phyloP scores from a whole-genome alignment of 2,888 invertebrate genomes.

The Phortica magna region DNA sequence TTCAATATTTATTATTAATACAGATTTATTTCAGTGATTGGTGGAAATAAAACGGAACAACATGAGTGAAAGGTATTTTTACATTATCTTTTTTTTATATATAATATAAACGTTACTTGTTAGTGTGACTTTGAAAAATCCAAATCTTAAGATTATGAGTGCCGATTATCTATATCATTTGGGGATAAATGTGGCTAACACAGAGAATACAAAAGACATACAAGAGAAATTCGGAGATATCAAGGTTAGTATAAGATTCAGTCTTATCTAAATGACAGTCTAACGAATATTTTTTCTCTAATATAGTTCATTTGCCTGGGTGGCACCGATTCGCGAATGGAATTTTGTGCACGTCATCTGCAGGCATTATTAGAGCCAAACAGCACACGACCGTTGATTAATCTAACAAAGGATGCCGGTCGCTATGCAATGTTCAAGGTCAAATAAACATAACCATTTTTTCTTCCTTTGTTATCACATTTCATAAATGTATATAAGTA shows the following conservation, averaged over 20 bases:
- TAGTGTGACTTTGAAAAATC: slow-evolving; percentile 52
- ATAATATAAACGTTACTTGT: slow-evolving; percentile 6
- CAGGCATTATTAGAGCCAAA: slow-evolving; percentile 89
- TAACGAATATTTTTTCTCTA: not conserved
- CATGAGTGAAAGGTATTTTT: not conserved
- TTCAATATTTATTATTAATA: no score
- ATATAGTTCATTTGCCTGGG: slow-evolving; percentile 95
- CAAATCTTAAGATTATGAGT: slow-evolving; percentile 51
- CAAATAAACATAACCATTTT: not conserved
- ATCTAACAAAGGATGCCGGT: slow-evolving; percentile 91
- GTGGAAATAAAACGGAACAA: not conserved
- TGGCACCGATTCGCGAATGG: slow-evolving; percentile 94
- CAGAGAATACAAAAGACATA: slow-evolving; percentile 84
- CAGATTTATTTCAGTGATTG: no score
- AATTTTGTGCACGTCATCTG: slow-evolving; percentile 90
- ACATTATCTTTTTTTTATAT: slow-evolving; percentile 1
- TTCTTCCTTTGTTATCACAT: not conserved
- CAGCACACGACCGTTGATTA: slow-evolving; percentile 88
- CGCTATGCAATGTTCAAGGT: slow-evolving; percentile 97
- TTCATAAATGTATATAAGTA: not conserved
- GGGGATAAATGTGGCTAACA: slow-evolving; percentile 90
- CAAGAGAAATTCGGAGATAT: slow-evolving; percentile 95
- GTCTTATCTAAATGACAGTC: not conserved
- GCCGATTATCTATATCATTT: slow-evolving; percentile 92
- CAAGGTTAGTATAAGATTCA: slow-evolving; percentile 82